Evolutionary conservation across 2,113 vertebrate species (phyloP).

Genomic region (Zootoca vivipara): DNA sequence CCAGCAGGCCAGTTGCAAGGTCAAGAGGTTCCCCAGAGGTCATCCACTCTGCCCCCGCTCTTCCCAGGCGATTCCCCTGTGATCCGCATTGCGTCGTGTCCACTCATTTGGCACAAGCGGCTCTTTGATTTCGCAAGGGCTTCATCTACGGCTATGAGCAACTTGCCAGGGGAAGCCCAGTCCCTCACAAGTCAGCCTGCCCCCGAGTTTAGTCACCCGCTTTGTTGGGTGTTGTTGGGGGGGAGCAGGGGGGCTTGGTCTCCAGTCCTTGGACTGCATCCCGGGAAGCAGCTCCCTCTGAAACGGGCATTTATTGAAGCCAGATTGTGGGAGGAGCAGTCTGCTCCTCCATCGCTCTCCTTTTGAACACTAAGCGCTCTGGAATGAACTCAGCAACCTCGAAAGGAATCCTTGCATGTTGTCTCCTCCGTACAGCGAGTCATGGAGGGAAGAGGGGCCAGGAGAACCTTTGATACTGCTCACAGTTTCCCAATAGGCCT

Average conservation of each 20-base stretch:
- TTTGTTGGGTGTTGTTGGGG: neutral
- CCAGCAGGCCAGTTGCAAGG: neutral
- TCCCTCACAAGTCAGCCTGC: neutral
- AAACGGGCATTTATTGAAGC: neutral
- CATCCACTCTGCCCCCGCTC: neutral
- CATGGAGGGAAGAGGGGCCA: neutral
- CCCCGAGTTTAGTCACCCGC: neutral
- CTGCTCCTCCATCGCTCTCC: too few species aligned
- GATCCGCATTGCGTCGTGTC: neutral
- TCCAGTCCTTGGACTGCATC: neutral
- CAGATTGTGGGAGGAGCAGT: neutral
- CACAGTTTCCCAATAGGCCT: neutral
- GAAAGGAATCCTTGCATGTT: neutral
- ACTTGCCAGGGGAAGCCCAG: neutral
- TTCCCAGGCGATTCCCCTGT: neutral
- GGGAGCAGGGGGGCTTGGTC: too few species aligned
- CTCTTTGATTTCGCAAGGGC: neutral
- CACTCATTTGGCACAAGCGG: neutral
- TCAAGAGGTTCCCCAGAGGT: neutral
- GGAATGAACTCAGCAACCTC: neutral
- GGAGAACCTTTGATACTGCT: neutral
- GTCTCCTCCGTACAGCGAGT: neutral
- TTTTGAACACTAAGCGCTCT: neutral
- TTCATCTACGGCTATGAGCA: neutral
- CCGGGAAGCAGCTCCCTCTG: neutral